Evolutionary conservation across 2,888 invertebrate genomes (phyloP).

Genomic region (Agrochola lychnidis): DNA sequence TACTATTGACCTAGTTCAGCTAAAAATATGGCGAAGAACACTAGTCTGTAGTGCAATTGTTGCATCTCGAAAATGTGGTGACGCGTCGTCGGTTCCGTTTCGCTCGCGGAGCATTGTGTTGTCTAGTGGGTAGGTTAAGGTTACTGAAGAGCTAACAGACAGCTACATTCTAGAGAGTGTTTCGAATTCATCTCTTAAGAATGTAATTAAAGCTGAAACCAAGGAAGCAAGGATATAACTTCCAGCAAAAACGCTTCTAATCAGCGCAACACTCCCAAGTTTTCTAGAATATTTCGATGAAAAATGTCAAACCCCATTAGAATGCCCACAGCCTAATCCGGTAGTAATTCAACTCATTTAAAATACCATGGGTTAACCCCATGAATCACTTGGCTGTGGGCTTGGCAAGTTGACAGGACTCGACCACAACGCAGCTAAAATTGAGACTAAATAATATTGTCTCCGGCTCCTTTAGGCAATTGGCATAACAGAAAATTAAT

Average conservation of each 20-base stretch:
- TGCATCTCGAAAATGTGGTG: constrained; percentile 43
- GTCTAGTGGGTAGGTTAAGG: constrained; percentile 38
- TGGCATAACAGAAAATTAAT: constrained; percentile 39
- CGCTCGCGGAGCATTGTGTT: constrained; percentile 43
- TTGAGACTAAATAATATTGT: constrained; percentile 19
- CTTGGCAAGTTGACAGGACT: constrained; percentile 60
- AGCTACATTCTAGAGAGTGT: background rate
- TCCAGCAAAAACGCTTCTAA: background rate
- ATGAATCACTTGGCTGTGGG: constrained; percentile 55
- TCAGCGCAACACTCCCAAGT: background rate
- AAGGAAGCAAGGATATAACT: background rate
- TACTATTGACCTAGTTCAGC: constrained; percentile 71
- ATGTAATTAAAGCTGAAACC: background rate
- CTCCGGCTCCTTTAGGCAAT: constrained; percentile 23
- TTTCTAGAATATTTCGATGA: constrained; percentile 1
- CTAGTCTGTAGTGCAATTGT: constrained; percentile 59
- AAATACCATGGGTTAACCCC: constrained; percentile 54
- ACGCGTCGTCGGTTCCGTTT: constrained; percentile 18
- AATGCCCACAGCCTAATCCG: constrained; percentile 18
- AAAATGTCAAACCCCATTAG: constrained; percentile 20
- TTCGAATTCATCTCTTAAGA: background rate
- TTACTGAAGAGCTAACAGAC: constrained; percentile 8
- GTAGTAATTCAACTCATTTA: constrained; percentile 27
- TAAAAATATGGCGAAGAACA: constrained; percentile 68
- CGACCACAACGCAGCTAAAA: constrained; percentile 9